These are phyloP conservation scores for Alectoris magna DNA, from an alignment of 2,797 vertebrate species.

Conservation along the genomic window DNA sequence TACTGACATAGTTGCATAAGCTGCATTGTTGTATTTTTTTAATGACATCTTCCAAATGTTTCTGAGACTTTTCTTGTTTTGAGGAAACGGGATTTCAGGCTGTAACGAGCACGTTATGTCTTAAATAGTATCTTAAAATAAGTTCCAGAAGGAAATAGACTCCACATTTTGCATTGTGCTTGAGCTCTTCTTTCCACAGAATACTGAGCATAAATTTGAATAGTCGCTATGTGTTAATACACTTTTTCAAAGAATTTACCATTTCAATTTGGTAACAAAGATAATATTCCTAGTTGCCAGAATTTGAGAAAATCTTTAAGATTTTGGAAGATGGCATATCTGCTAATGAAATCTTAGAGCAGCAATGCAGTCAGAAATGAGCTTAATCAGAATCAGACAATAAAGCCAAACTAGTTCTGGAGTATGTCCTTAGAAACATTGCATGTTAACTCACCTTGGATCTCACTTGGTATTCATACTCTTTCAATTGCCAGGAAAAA, in stretches of 20 bases:
- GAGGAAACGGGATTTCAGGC: neutral
- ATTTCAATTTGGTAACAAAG: neutral
- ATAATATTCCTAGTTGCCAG: neutral
- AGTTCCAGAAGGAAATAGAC: neutral
- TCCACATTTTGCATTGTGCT: neutral
- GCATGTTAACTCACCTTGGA: neutral
- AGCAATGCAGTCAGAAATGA: neutral
- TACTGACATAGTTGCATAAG: neutral
- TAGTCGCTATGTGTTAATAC: neutral
- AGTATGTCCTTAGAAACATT: neutral
- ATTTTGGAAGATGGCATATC: neutral
- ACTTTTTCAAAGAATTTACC: neutral
- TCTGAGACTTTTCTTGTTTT: fast-evolving
- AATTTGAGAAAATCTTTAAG: neutral
- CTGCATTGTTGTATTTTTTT: neutral
- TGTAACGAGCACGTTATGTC: neutral
- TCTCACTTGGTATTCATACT: neutral
- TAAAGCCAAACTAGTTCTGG: neutral
- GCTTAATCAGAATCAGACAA: neutral
- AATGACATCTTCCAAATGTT: neutral
- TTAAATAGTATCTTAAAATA: neutral
- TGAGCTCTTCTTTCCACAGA: neutral
- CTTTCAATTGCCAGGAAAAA: neutral
- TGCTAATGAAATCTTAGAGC: neutral
- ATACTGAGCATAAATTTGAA: neutral